These are phyloP conservation scores for Dendrocopos noguchii DNA, from an alignment of 2,113 vertebrate species.

Conservation along the genomic window DNA sequence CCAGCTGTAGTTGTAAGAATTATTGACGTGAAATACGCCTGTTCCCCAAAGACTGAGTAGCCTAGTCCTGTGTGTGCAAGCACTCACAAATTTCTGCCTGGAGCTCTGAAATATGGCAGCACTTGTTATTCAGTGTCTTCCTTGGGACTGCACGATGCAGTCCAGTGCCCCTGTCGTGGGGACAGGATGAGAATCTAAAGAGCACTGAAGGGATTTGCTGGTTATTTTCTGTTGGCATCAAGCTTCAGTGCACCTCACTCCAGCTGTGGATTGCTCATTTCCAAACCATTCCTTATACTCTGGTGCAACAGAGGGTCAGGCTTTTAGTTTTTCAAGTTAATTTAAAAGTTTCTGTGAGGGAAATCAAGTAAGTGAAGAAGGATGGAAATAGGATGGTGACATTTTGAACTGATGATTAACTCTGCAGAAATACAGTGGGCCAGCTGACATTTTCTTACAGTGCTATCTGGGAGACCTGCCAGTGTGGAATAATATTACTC, in stretches of 20 bases:
- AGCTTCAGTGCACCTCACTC: not conserved
- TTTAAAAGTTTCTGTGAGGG: slow-evolving; percentile 19
- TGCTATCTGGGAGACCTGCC: slow-evolving; percentile 27
- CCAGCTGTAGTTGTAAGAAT: not conserved
- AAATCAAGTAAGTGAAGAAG: not conserved
- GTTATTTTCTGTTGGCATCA: not conserved
- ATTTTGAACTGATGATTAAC: slow-evolving; percentile 42
- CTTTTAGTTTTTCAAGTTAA: not conserved
- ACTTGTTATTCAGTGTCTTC: not conserved
- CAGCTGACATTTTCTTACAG: slow-evolving; percentile 36
- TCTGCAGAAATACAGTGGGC: slow-evolving; percentile 9
- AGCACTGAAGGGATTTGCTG: not conserved
- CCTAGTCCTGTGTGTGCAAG: not conserved
- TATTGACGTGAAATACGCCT: too few species aligned
- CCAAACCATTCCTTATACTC: not conserved
- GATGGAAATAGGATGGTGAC: slow-evolving; percentile 30
- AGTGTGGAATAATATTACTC: slow-evolving; percentile 27
- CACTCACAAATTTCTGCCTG: not conserved
- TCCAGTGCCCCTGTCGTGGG: too few species aligned
- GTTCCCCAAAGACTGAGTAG: not conserved
- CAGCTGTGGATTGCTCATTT: not conserved
- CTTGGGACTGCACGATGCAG: not conserved
- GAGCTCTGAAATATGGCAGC: not conserved
- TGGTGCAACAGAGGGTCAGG: not conserved
- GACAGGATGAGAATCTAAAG: not conserved